Percentiles rank a stretch among this genome's conserved stretches.
Conservation (phyloP, 2,797 vertebrate species). For the Spondyliosoma cantharus region DNA sequence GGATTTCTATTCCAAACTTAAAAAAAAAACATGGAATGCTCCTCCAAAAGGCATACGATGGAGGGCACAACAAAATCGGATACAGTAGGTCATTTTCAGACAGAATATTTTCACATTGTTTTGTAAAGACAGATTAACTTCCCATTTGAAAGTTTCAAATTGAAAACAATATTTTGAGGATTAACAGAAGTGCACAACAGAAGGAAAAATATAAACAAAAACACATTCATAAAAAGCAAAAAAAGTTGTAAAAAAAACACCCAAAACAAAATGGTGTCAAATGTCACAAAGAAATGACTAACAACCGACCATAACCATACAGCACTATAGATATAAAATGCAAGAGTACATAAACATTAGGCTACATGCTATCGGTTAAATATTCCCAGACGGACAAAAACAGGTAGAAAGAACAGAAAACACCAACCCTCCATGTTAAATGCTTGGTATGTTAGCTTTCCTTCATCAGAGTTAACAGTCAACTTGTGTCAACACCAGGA, state of each 20-base stretch:
- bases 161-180: neutral
- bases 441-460: neutral
- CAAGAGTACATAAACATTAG: conserved; percentile 57
- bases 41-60: conserved; percentile 49
- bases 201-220: conserved; percentile 31
- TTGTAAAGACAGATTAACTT: conserved; percentile 24
- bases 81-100: conserved; percentile 1
- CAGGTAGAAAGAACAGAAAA: neutral
- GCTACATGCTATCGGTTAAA: conserved; percentile 70
- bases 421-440: neutral
- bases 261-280: conserved; percentile 26
- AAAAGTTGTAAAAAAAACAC: conserved; percentile 5
- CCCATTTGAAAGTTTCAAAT: conserved; percentile 27
- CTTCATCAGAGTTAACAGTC: neutral
- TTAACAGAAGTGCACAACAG: conserved; percentile 28
- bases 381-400: conserved; percentile 29
- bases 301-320: conserved; percentile 45
- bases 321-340: conserved; percentile 62
- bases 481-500: neutral
- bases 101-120: conserved; percentile 10
- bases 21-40: conserved; percentile 11
- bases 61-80: conserved; percentile 27
- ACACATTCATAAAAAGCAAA: conserved; percentile 55
- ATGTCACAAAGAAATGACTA: conserved; percentile 46
- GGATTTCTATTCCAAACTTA: conserved; percentile 23